phyloP scores from a whole-genome alignment of 1,140 invertebrate genomes.

The Drosophila lacertosa region DNA sequence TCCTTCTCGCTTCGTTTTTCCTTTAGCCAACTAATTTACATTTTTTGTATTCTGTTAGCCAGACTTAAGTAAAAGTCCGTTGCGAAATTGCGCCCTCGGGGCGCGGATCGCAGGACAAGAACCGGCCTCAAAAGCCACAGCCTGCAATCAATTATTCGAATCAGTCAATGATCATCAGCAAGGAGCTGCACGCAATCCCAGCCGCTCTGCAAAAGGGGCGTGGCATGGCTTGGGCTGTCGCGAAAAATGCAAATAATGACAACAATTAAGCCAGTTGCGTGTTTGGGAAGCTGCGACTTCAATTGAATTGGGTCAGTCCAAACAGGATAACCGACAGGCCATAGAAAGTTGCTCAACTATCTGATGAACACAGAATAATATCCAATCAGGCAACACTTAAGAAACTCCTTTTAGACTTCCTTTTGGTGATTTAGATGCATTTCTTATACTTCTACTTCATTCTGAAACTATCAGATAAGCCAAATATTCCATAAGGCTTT shows the following conservation, averaged over 20 bases:
- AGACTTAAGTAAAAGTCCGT: conserved; percentile 55
- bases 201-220: conserved; percentile 44
- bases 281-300: not conserved
- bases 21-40: conserved; percentile 66
- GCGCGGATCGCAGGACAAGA: conserved; percentile 21
- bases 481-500: too few species aligned
- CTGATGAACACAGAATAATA: too few species aligned
- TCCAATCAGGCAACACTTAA: too few species aligned
- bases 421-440: too few species aligned
- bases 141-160: conserved; percentile 75
- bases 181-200: conserved; percentile 64
- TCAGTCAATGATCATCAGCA: conserved; percentile 79
- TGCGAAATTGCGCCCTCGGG: conserved; percentile 65
- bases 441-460: too few species aligned
- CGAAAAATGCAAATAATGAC: conserved; percentile 61
- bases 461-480: too few species aligned
- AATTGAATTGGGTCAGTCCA: conserved; percentile 5
- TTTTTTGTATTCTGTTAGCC: conserved; percentile 45
- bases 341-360: too few species aligned
- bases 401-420: too few species aligned
- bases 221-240: conserved; percentile 1
- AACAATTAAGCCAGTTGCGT: conserved; percentile 51
- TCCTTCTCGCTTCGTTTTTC: not conserved
- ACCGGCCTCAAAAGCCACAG: not conserved
- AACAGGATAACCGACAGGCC: too few species aligned